Base-by-base conservation (phyloP, 2,113 vertebrate species). In the Gorsachius goisagi region DNA sequence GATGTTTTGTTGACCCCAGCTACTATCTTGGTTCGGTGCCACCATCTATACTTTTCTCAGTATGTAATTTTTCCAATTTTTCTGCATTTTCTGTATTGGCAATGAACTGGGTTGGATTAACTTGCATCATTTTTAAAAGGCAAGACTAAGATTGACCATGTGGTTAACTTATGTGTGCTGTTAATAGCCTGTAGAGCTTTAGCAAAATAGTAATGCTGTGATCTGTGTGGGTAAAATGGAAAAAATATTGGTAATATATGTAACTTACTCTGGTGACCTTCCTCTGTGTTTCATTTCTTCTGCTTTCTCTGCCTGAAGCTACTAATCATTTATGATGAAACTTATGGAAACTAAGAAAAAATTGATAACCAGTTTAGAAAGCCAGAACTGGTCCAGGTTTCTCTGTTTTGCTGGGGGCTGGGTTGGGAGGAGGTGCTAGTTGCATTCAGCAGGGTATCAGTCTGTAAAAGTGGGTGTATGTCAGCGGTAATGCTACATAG, bases 401-500 rank as follows among this genome's bases (percentile, higher is more conserved):
- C 50, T 89, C 15, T 63, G 32, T 53, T 89, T 66, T 85, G 5
- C 56, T 55, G 59, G 10, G 12, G 4, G 12, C 20, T 82, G 32
- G 5, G 8, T 12, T 85, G 16, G 78, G 30, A 82, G 30, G 26
- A 69, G 22, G 5, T 5, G 1, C 3, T 85, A 18, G 10, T 17
- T 76, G 23, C 7, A 7, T 30, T 41, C 26, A 41, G 24, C 35
- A 28, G 17, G 14, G 3, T 59, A 9, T 50, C n/a, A 59, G 12
- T 12, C 35, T 52, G 9, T 55, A 13, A 14, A 47, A 63, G 50
- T 23, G 8, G 2, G 6, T 63, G 12, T 62, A 10, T 15, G 44
- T 39, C 41, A 12, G 21, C 17, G 3, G 23, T 44, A 30, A 12
- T 20, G 59, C 13, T 15, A 6, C 0, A 0, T 52, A 2, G 12